A percentile compares a stretch with the other conserved stretches of the same genome.
Evolutionary conservation across 2,797 vertebrate species (phyloP).

Genomic region (Garrulus glandarius): DNA sequence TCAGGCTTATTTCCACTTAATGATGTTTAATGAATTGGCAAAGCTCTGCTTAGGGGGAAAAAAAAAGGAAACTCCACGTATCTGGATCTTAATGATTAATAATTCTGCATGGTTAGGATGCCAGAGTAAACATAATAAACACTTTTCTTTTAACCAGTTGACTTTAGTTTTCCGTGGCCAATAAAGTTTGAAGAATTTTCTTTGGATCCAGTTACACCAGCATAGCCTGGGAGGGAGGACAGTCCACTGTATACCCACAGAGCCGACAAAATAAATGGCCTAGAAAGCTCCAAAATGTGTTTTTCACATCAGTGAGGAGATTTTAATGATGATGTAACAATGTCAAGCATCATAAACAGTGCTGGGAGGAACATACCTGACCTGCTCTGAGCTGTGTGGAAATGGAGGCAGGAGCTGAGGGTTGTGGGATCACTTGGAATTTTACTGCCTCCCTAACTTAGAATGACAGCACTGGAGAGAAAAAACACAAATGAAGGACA

Average conservation of each 20-base stretch:
- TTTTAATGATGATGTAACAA: slow-evolving; percentile 54
- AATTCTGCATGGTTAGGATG: slow-evolving; percentile 9
- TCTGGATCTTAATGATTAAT: slow-evolving; percentile 47
- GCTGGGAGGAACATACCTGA: slow-evolving; percentile 13
- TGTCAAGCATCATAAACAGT: slow-evolving; percentile 47
- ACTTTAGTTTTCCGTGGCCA: slow-evolving; percentile 49
- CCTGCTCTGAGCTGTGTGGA: neutral
- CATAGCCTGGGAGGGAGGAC: slow-evolving; percentile 47
- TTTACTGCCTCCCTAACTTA: neutral
- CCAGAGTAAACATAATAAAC: slow-evolving; percentile 62
- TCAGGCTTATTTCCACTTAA: neutral
- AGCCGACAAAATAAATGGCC: slow-evolving; percentile 42
- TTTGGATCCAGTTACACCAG: slow-evolving; percentile 56
- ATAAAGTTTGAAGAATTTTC: slow-evolving; percentile 66
- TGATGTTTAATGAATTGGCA: slow-evolving; percentile 49
- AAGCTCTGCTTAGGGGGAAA: neutral
- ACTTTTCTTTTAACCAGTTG: slow-evolving; percentile 52
- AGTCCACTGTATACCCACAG: neutral
- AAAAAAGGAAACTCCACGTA: neutral
- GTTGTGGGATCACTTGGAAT: neutral
- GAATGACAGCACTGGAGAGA: neutral
- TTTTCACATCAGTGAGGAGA: slow-evolving; percentile 43
- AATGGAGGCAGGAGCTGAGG: neutral
- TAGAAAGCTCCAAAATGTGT: slow-evolving; percentile 51
- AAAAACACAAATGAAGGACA: neutral